Evolutionary conservation across 1,140 invertebrate genomes (phyloP), one percentile per base, ranked within the genome.

Genomic region (Papilio polytes): DNA sequence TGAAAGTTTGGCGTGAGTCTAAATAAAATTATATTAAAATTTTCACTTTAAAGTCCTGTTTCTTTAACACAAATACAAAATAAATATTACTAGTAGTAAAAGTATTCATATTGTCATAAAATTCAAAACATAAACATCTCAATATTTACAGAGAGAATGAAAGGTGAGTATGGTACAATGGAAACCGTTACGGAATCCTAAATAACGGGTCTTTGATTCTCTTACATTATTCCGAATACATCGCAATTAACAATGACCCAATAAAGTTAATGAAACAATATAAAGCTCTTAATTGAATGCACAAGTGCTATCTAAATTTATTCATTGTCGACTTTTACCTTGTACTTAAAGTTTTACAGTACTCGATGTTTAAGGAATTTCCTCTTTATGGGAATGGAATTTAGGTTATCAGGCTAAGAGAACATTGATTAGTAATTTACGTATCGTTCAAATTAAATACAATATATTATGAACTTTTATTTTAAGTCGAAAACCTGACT

Each of bases 231-330:
- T 20, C n/a, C 7, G 22, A 59, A 59, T 22, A 59, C n/a, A 59
- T 63, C 59, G 59, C 20, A 63, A 63, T 63, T 63, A 22, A 63
- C 59, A 63, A 63, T 63, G 59, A 63, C 59, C 59, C 59, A 63
- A 63, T 26, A 63, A 63, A 63, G 20, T 63, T 63, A 63, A 63
- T 59, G 56, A 59, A n/a, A 59, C 20, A 63, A 12, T 63, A 63
- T 63, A 63, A 63, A 63, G 9, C 20, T 59, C 56, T 59, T 22
- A 59, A 59, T 59, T 63, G 59, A 63, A 10, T 26, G 59, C 9
- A 26, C 59, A 63, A 63, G 59, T 63, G 59, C 59, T 63, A 59
- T 59, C 56, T 59, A 59, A 59, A 59, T 59, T 20, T 59, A 63
- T 63, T 63, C 20, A 63, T 59, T 59, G 22, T 59, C 6, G 10